Evolutionary conservation across 2,113 vertebrate species (phyloP).

Genomic region (Lophochroa leadbeateri): DNA sequence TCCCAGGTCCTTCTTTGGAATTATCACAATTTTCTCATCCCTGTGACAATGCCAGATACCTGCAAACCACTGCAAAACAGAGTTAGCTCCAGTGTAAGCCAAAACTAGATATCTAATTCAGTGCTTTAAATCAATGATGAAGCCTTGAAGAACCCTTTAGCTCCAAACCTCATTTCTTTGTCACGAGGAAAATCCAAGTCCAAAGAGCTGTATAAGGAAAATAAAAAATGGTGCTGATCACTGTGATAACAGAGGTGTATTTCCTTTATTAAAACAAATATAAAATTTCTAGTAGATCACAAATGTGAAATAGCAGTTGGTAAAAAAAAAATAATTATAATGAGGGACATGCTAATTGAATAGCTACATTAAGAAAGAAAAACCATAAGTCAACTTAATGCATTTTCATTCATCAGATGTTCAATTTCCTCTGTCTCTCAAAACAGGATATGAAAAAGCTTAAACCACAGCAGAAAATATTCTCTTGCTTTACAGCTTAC

Average conservation of each 20-base stretch:
- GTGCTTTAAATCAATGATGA: not conserved
- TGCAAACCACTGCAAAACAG: not conserved
- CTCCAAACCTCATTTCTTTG: not conserved
- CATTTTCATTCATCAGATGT: not conserved
- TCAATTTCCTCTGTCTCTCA: slow-evolving; percentile 26
- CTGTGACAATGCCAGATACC: not conserved
- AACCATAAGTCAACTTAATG: not conserved
- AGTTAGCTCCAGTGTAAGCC: not conserved
- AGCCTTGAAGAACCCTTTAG: not conserved
- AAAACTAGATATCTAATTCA: slow-evolving; percentile 9
- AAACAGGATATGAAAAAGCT: not conserved
- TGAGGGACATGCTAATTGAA: not conserved
- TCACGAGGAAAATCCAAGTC: not conserved
- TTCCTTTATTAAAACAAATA: not conserved
- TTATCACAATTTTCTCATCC: not conserved
- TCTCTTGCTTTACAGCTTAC: not conserved
- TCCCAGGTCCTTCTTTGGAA: not conserved
- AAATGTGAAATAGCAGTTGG: not conserved
- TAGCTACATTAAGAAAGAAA: not conserved
- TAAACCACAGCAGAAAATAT: not conserved
- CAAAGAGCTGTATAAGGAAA: not conserved
- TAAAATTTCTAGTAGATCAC: not conserved
- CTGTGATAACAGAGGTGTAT: not conserved
- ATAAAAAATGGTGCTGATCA: not conserved
- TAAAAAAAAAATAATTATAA: not conserved